Base-by-base conservation (phyloP, 2,888 invertebrate species). In the Agrochola lota region DNA sequence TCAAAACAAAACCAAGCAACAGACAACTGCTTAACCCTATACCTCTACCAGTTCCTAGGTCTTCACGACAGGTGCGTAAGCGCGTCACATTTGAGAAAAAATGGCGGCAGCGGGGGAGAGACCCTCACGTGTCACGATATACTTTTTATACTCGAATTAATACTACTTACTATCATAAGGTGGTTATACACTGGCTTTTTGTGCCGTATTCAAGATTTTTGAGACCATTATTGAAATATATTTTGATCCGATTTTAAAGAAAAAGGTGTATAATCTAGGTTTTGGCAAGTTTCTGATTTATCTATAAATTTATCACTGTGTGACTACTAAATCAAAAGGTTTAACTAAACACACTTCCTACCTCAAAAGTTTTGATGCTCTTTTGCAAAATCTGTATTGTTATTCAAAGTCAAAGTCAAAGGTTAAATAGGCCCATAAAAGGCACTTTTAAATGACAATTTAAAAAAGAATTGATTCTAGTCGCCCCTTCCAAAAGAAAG, bases 21-120 rank as follows among this genome's bases (percentile, higher is more conserved):
- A 26, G 12, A 26, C 26, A 26, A 26, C 6, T 7, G 26, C 26
- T 17, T 35, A 46, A 23, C 23, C 9, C n/a, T 9, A 2, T 8
- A 11, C 46, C 26, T 81, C 83, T 81, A 55, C 4, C 1, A 5
- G 0, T 91, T 91, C 64, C 0, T 75, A 90, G 67, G 9, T 91
- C 94, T 95, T 89, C 64, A 74, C 74, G 94, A 93, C 96, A 96
- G 96, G 96, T 96, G 96, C 93, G 93, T 91, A 85, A 88, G 92
- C 94, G 93, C 90, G 92, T 93, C 94, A 93, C 91, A 91, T 94
- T 95, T 94, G 93, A 94, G 93, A 95, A 95, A 95, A 94, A 94
- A 94, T 91, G 91, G 91, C 92, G 92, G 86, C 90, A 88, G 90
- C 90, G 91, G 90, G 92, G 91, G 91, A 90, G 91, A 89, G 91